These are phyloP conservation scores for Tetraodon nigroviridis DNA, from an alignment of 2,113 vertebrate species.

Conservation along the genomic window DNA sequence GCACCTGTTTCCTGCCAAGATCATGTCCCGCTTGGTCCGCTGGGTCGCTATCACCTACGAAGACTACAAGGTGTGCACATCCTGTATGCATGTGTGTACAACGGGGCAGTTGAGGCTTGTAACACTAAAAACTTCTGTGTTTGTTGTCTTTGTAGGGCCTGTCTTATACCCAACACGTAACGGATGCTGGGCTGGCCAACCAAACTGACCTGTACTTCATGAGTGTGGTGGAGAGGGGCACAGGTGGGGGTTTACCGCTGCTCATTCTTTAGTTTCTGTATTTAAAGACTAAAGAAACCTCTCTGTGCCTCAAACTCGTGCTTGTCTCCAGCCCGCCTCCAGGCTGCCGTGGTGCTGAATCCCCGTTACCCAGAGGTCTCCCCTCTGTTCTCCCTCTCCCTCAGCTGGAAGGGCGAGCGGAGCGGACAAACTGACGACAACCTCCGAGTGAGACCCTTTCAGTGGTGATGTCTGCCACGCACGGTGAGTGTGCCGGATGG, in stretches of 20 bases:
- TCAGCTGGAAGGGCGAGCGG: slow-evolving; percentile 96
- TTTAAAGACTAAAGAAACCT: not conserved
- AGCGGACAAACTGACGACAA: slow-evolving; percentile 88
- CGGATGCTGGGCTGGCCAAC: slow-evolving; percentile 81
- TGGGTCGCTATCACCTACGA: slow-evolving; percentile 83
- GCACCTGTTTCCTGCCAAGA: slow-evolving; percentile 90
- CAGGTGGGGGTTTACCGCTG: slow-evolving; percentile 70
- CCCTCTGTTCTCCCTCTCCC: slow-evolving; percentile 87
- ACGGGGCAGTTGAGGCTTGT: not conserved
- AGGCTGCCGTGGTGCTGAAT: slow-evolving; percentile 84
- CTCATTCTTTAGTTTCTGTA: not conserved
- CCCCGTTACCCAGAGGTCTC: slow-evolving; percentile 88
- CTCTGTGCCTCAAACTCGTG: not conserved
- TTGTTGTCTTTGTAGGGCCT: slow-evolving; percentile 74
- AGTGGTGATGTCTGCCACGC: not conserved
- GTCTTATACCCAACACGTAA: slow-evolving; percentile 82
- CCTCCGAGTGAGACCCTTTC: slow-evolving; percentile 77
- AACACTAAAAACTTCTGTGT: not conserved
- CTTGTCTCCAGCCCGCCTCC: slow-evolving; percentile 79
- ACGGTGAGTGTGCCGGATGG: not conserved
- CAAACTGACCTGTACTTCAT: slow-evolving; percentile 91
- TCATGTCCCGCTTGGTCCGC: slow-evolving; percentile 85
- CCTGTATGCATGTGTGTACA: not conserved
- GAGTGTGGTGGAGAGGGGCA: slow-evolving; percentile 88
- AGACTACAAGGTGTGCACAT: slow-evolving; percentile 79